Base-by-base conservation (phyloP, 1,140 invertebrate species). In the Pogonomyrmex barbatus region DNA sequence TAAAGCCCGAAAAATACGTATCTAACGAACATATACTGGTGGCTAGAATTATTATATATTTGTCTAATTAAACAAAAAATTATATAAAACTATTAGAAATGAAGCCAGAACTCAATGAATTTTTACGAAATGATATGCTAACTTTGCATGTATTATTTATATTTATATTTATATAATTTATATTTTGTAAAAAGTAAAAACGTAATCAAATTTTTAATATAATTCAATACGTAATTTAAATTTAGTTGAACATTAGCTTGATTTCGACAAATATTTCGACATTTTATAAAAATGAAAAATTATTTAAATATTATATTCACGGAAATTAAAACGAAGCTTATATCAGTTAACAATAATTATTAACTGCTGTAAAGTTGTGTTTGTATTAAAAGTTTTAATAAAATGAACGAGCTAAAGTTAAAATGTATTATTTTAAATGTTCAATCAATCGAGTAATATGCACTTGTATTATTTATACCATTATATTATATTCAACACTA, bases 231-330 rank as follows among this genome's bases (percentile, higher is more conserved):
- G 17, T 2, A n/a, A 73, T 73, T 73, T 17, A 45, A 36, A 62
- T 62, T 36, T 6, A 47, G 30, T 63, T 77, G 24, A 24, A 63
- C 14, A 47, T 63, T 63, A 12, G 9, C 2, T 42, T 36, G 30
- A 54, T 36, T 10, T 65, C 45, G 9, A 50, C 17, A 33, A 5
- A 78, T 78, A 17, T 50, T 78, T 45, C 5, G 3, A 36, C 63
- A 63, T 30, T 78, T 63, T 65, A n/a, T 78, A 39, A 67, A 78
- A 78, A 4, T 65, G 54, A 60, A 60, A 45, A 30, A 50, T 33
- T 17, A 5, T 78, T 78, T 47, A 77, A 47, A 78, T n/a, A n/a
- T 50, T 39, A 45, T 24, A 45, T 70, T 52, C 17, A 14, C 30
- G 10, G 8, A 58, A 33, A 78, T 60, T 30, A 56, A 58, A 81